Evolutionary conservation across 2,113 vertebrate genomes (phyloP).

Genomic region (Tragulus kanchil): DNA sequence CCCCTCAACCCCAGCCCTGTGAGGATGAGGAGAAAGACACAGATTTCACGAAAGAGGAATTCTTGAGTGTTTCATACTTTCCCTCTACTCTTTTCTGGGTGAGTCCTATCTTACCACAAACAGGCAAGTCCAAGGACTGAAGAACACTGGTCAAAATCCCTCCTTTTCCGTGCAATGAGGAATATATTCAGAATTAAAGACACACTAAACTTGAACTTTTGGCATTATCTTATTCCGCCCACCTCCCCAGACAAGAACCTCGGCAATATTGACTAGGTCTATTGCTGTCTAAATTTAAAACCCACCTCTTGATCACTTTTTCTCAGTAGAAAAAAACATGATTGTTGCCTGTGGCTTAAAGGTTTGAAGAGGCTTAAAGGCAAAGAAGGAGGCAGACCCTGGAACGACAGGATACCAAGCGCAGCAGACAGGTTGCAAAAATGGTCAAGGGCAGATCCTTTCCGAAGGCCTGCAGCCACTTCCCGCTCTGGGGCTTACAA

Average conservation of each 20-base stretch:
- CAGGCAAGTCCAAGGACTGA: not conserved
- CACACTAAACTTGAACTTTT: not conserved
- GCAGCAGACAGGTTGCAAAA: not conserved
- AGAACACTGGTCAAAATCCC: not conserved
- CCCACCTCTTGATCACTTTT: not conserved
- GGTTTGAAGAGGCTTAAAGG: constrained; percentile 29
- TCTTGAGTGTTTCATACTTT: not conserved
- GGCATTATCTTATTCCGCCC: not conserved
- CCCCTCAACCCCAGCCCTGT: not conserved
- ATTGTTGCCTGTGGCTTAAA: constrained; percentile 25
- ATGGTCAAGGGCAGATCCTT: not conserved
- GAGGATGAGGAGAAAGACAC: not conserved
- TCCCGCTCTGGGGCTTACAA: not conserved
- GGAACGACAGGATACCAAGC: not conserved
- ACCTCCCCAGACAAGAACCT: not conserved
- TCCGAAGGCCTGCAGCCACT: not conserved
- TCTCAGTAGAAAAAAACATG: not conserved
- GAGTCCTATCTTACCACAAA: not conserved
- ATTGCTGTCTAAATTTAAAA: constrained; percentile 36
- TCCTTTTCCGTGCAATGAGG: not conserved
- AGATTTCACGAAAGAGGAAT: not conserved
- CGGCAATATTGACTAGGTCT: not conserved
- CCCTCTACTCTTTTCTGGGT: not conserved
- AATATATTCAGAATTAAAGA: constrained; percentile 34
- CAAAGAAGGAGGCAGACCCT: not conserved